Evolutionary conservation across 2,113 vertebrate genomes (phyloP), one percentile per base, ranked within the genome.

Genomic region (Echinops telfairi): DNA sequence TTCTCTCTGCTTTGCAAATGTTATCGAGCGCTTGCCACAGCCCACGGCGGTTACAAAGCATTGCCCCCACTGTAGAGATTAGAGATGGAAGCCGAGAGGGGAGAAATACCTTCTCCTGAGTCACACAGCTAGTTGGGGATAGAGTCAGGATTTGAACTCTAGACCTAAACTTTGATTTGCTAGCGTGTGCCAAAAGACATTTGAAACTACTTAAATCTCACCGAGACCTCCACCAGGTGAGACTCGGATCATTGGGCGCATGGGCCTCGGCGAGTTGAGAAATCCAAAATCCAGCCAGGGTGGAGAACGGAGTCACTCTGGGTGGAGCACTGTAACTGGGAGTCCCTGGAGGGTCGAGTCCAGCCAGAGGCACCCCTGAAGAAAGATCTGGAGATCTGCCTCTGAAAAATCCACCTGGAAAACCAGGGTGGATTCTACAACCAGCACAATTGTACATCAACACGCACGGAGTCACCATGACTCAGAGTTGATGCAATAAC

Each of bases 1-100:
- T 62, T 81, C 76, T 91, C 17, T 23, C 36, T 94, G 84, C 76
- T 91, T 94, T 76, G 60, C 81, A 84, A 91, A 91, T 82, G n/a
- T 64, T 43, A 31, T 84, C 53, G 9, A 22, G 60, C 76, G 27
- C 7, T 89, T 36, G 22, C 38, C 82, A 75, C 23, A 79, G n/a
- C 68, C 31, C 36, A 4, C 38, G 71, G 23, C 3, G 95, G 83
- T 36, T n/a, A 17, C 31, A 31, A 84, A 64, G 88, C 83, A 40
- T 64, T 76, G n/a, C 27, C 23, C 43, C 43, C 27, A 31, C 29
- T 47, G 47, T 53, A 78, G 47, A 20, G 71, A 53, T 31, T 40
- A 53, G 15, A 78, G 40, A 29, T 23, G 23, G 40, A 87, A 33
- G 33, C n/a, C 43, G 12, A 70, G 80, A 90, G 62, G 79, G 58